These are phyloP conservation scores for Oopsacas minuta DNA, from an alignment of 37 sponge, comb jelly and placozoan species.

Conservation along the genomic window DNA sequence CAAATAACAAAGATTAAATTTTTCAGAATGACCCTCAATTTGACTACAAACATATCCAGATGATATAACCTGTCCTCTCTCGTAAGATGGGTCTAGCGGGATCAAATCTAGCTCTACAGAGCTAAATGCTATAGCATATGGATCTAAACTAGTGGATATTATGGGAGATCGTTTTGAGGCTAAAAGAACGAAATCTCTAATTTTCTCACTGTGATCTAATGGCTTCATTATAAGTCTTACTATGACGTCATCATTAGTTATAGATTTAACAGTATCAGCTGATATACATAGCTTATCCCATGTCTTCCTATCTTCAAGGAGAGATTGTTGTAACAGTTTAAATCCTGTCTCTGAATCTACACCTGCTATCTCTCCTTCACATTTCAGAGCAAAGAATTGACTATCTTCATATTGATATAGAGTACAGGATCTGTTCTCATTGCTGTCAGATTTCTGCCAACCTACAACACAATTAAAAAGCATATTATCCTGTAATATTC, in stretches of 20 bases:
- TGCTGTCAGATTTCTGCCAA: neutral
- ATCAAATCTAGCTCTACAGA: conserved; percentile 20
- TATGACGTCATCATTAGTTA: conserved; percentile 22
- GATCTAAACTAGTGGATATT: neutral
- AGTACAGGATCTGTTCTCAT: neutral
- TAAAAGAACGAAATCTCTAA: conserved; percentile 27
- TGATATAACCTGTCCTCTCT: conserved; percentile 30
- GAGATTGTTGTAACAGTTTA: neutral
- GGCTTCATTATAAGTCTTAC: conserved; percentile 11
- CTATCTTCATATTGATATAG: neutral
- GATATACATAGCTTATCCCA: neutral
- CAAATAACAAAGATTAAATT: conserved; percentile 22
- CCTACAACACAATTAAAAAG: too few species aligned
- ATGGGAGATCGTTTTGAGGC: neutral
- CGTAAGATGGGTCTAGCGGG: conserved; percentile 18
- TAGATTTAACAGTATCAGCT: neutral
- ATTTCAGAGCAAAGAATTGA: neutral
- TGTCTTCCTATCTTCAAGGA: neutral
- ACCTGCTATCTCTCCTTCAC: neutral
- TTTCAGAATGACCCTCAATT: neutral
- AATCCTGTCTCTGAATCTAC: neutral
- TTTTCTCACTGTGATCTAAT: neutral
- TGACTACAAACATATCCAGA: conserved; percentile 25
- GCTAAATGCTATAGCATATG: conserved; percentile 20
- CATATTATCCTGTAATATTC: too few species aligned